A percentile compares a stretch with the other conserved stretches of the same genome.
Conservation (phyloP, 2,888 invertebrate genomes). For the Hypsopygia costalis region DNA sequence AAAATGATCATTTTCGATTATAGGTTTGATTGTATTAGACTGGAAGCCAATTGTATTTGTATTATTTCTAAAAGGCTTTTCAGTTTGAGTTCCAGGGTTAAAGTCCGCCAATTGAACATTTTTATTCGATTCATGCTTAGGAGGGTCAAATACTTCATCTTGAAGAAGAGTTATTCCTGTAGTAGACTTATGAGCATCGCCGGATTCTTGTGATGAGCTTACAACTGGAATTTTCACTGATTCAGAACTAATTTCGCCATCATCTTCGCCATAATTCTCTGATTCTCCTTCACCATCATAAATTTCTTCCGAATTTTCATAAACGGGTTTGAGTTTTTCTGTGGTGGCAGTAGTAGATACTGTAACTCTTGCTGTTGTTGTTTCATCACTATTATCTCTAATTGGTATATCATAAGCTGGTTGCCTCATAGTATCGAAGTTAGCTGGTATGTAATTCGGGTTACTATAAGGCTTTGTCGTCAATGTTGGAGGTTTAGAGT, state of each 20-base stretch:
- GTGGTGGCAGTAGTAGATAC: conserved; percentile 16
- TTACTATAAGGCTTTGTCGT: conserved; percentile 42
- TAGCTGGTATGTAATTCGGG: conserved; percentile 57
- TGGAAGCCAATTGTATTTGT: conserved; percentile 51
- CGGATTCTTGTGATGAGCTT: conserved; percentile 51
- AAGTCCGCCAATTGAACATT: conserved; percentile 35
- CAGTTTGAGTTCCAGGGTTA: conserved; percentile 69
- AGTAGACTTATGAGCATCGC: conserved; percentile 30
- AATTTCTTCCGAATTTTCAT: conserved; percentile 68
- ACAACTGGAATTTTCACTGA: conserved; percentile 72
- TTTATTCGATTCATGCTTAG: conserved; percentile 32
- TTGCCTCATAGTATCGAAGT: conserved; percentile 50
- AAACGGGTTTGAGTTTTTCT: conserved; percentile 49
- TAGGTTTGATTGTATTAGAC: conserved; percentile 60
- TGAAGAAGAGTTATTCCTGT: conserved; percentile 41
- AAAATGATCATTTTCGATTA: conserved; percentile 43
- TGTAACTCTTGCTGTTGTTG: conserved; percentile 38
- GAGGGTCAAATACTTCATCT: conserved; percentile 39
- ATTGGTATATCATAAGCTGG: conserved; percentile 72
- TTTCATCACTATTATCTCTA: conserved; percentile 63
- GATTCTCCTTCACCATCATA: conserved; percentile 63
- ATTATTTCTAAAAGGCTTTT: conserved; percentile 61
- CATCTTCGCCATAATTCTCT: conserved; percentile 43
- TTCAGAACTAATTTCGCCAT: conserved; percentile 68
- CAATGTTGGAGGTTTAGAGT: conserved; percentile 28